phyloP scores from a whole-genome alignment of 2,888 invertebrate genomes.

The Cataglyphis rosenhaueri region DNA sequence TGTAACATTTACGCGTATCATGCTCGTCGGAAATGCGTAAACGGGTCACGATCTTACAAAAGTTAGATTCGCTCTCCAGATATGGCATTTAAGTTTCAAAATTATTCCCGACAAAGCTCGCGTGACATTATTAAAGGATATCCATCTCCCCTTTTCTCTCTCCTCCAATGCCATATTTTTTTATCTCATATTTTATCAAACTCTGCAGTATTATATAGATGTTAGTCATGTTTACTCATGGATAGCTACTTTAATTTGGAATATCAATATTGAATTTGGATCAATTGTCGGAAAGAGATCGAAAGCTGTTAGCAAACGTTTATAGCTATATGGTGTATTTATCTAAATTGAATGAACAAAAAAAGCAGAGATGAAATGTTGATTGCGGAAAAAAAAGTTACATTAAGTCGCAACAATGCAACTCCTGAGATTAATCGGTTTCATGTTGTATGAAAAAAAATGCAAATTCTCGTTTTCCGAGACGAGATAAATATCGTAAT shows the following conservation, averaged over 20 bases:
- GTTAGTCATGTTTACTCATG: background rate
- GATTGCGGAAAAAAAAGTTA: background rate
- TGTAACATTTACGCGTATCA: background rate
- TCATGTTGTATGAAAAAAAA: background rate
- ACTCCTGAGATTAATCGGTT: background rate
- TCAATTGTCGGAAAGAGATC: conserved; percentile 17
- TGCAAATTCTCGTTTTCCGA: conserved; percentile 8
- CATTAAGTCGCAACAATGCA: conserved; percentile 11
- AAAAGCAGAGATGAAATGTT: background rate
- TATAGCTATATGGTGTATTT: background rate
- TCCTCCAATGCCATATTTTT: background rate
- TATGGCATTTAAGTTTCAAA: background rate
- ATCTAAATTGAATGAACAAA: background rate
- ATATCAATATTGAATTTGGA: conserved; percentile 37
- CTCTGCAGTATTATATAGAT: background rate
- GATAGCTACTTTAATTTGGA: conserved; percentile 9
- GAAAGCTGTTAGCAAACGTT: background rate
- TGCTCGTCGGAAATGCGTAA: background rate
- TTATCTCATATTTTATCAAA: conserved; percentile 16
- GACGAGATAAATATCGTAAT: background rate
- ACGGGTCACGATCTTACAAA: background rate
- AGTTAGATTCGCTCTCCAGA: background rate
- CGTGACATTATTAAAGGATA: conserved; percentile 1
- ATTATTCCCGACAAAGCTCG: background rate
- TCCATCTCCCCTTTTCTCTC: background rate